phyloP scores from a whole-genome alignment of 2,797 vertebrate genomes.

The Mastacembelus armatus region DNA sequence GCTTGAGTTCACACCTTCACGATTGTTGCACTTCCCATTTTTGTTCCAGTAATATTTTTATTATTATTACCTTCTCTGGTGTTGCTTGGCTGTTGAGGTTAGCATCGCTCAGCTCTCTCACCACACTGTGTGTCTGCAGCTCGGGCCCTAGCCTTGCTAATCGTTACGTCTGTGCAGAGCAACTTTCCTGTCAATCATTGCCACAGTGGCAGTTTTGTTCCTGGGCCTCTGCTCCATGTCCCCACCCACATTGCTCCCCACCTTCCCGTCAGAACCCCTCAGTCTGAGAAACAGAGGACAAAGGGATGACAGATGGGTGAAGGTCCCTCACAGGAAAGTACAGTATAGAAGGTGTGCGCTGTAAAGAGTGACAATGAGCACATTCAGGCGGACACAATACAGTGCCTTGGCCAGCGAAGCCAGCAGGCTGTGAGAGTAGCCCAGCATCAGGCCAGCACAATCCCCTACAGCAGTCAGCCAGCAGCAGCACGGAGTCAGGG shows the following conservation, averaged over 20 bases:
- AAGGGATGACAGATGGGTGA: constrained; percentile 82
- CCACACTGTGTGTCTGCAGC: constrained; percentile 30
- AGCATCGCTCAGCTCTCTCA: constrained; percentile 18
- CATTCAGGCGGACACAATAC: constrained; percentile 84
- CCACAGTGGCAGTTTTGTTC: constrained; percentile 83
- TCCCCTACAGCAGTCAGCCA: constrained; percentile 48
- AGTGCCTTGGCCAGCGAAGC: constrained; percentile 44
- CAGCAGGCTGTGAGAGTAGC: constrained; percentile 60
- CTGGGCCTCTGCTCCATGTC: constrained; percentile 35
- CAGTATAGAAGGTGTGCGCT: constrained; percentile 82
- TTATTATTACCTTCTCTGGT: constrained; percentile 3
- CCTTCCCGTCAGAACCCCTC: constrained; percentile 71
- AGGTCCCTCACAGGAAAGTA: constrained; percentile 83
- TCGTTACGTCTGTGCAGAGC: constrained; percentile 64
- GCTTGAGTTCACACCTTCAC: constrained; percentile 30
- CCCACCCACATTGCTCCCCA: constrained; percentile 25
- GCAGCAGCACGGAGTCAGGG: constrained; percentile 60
- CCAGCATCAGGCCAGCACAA: constrained; percentile 70
- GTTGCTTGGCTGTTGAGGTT: constrained; percentile 1
- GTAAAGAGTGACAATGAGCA: constrained; percentile 80
- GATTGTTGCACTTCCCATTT: constrained; percentile 24
- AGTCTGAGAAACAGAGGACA: constrained; percentile 84
- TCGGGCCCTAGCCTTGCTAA: constrained; percentile 40
- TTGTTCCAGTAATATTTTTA: constrained; percentile 2
- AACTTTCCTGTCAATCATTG: constrained; percentile 77